A percentile compares a stretch with the other conserved stretches of the same genome.
Conservation (phyloP, 2,888 invertebrate genomes). For the Diarsia dahlii region DNA sequence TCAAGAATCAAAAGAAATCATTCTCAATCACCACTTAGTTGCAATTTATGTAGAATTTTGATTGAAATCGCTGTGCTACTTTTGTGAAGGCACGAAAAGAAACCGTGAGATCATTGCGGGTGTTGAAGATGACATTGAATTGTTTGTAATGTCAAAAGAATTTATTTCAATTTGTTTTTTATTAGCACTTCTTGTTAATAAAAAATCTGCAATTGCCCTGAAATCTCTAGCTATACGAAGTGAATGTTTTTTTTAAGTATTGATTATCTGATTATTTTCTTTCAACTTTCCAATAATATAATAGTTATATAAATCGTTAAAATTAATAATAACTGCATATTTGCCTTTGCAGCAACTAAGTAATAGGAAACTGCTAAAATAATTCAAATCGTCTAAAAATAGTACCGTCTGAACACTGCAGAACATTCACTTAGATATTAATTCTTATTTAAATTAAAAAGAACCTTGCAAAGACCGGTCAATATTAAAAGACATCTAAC, state of each 20-base stretch:
- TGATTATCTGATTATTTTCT: too few species aligned
- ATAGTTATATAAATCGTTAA: too few species aligned
- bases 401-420: conserved; percentile 3
- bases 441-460: conserved; percentile 31
- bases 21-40: conserved; percentile 7
- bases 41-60: conserved; percentile 22
- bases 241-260: too few species aligned
- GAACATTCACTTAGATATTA: conserved; percentile 6
- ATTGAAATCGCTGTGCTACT: conserved; percentile 18
- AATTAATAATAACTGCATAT: too few species aligned
- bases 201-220: too few species aligned
- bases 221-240: too few species aligned
- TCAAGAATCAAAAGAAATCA: conserved; percentile 10
- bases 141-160: not conserved
- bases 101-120: conserved; percentile 13
- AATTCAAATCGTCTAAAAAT: not conserved
- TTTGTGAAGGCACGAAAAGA: not conserved
- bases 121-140: conserved; percentile 23
- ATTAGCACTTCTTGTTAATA: too few species aligned
- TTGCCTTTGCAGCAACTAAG: too few species aligned
- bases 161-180: too few species aligned
- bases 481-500: conserved; percentile 19
- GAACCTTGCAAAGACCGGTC: conserved; percentile 35
- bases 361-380: not conserved
- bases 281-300: too few species aligned